Percentiles rank a stretch among this genome's conserved stretches.
phyloP scores from a whole-genome alignment of 2,888 invertebrate genomes.

The Agrypnus murinus region DNA sequence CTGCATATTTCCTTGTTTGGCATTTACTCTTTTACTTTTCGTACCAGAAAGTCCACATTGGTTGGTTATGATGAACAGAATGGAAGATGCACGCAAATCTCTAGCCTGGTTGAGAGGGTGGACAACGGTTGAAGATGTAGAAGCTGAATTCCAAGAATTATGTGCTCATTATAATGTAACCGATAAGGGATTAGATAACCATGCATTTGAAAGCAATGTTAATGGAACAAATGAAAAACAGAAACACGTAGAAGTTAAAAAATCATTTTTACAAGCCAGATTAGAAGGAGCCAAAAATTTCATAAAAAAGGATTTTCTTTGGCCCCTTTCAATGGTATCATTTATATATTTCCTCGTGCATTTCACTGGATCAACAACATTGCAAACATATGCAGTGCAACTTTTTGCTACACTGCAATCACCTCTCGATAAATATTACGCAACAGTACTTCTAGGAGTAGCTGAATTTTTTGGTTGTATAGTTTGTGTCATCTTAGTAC shows the following conservation, averaged over 20 bases:
- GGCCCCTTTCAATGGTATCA: slow-evolving; percentile 80
- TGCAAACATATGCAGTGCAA: slow-evolving; percentile 83
- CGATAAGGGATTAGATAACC: slow-evolving; percentile 54
- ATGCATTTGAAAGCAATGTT: slow-evolving; percentile 52
- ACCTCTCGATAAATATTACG: slow-evolving; percentile 84
- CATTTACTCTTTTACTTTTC: slow-evolving; percentile 79
- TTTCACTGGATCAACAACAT: slow-evolving; percentile 84
- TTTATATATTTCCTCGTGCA: slow-evolving; percentile 82
- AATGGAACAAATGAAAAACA: slow-evolving; percentile 4
- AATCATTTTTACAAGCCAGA: slow-evolving; percentile 6
- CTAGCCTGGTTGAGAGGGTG: slow-evolving; percentile 88
- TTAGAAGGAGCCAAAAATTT: slow-evolving; percentile 70
- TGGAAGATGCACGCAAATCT: slow-evolving; percentile 79
- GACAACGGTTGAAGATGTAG: slow-evolving; percentile 77
- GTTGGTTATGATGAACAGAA: slow-evolving; percentile 80
- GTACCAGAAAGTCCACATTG: slow-evolving; percentile 90
- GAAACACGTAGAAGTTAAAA: slow-evolving; percentile 44
- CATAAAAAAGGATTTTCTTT: slow-evolving; percentile 77
- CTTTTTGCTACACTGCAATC: slow-evolving; percentile 83
- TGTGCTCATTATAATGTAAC: slow-evolving; percentile 42
- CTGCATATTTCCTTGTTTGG: slow-evolving; percentile 77
- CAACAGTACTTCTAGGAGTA: slow-evolving; percentile 82
- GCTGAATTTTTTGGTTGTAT: slow-evolving; percentile 81
- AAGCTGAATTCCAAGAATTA: slow-evolving; percentile 76
- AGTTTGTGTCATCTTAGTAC: slow-evolving; percentile 79